Percentiles rank a stretch among this genome's conserved stretches.
phyloP scores from a whole-genome alignment of 2,113 vertebrate genomes.

The Arenaria interpres region DNA sequence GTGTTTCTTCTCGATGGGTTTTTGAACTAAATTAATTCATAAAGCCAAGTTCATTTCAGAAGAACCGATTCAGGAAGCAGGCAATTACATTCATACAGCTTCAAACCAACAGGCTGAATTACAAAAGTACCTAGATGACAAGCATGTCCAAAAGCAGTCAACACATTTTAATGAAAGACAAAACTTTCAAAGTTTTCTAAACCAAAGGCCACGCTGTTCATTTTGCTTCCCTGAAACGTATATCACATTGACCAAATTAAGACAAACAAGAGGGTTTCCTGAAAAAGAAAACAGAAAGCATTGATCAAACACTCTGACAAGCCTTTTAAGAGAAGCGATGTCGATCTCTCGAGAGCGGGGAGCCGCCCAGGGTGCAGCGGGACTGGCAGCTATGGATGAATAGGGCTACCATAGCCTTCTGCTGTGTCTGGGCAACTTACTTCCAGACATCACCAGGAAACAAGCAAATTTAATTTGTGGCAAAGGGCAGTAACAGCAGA shows the following conservation, averaged over 20 bases:
- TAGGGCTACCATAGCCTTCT: constrained; percentile 40
- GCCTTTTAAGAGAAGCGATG: constrained; percentile 1
- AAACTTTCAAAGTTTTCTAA: not conserved
- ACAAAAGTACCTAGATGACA: not conserved
- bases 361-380: constrained; percentile 74
- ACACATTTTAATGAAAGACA: not conserved
- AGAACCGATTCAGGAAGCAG: too few species aligned
- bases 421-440: constrained; percentile 73
- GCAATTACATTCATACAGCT: too few species aligned
- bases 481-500: not conserved
- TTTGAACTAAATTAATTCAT: not conserved
- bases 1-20: not conserved
- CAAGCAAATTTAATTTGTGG: not conserved
- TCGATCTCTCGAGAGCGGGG: constrained; percentile 53
- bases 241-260: not conserved
- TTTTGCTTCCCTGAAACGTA: not conserved
- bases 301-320: not conserved
- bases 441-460: not conserved
- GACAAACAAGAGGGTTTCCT: not conserved
- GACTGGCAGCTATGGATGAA: constrained; percentile 63
- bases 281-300: not conserved
- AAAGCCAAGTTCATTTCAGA: not conserved
- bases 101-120: not conserved
- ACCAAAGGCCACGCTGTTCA: not conserved
- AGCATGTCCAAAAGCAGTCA: not conserved